phyloP scores from a whole-genome alignment of 2,113 vertebrate species.

The Chitala chitala region DNA sequence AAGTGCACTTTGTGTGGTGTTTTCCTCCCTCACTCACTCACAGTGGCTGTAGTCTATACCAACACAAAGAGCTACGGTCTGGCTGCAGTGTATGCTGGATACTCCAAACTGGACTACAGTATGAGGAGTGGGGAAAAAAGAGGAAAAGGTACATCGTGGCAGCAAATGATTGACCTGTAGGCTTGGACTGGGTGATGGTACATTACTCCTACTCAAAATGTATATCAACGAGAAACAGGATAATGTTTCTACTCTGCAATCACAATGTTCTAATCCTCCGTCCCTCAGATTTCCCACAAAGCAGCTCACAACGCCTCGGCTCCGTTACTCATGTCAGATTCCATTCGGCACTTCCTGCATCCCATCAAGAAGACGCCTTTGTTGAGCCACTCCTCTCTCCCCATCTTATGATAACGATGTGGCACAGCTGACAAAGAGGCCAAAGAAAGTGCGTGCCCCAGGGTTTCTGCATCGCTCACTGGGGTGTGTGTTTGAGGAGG shows the following conservation, averaged over 20 bases:
- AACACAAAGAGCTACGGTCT: neutral
- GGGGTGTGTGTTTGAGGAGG: neutral
- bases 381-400: neutral
- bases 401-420: neutral
- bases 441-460: neutral
- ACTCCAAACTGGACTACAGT: no score
- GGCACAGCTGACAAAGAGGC: slow-evolving; percentile 12
- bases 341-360: neutral
- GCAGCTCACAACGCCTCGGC: neutral
- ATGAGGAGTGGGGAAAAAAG: neutral
- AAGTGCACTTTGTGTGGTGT: no score
- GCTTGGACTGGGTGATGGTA: neutral
- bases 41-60: neutral
- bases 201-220: neutral
- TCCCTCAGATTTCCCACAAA: neutral
- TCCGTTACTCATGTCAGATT: no score
- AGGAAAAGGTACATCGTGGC: neutral
- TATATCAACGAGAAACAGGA: neutral
- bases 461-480: neutral
- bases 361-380: neutral
- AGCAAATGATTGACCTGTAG: neutral
- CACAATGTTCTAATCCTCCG: no score
- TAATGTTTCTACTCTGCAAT: neutral
- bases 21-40: neutral
- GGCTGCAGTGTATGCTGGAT: neutral